Conservation (phyloP, 2,113 vertebrate genomes). For the Leptodactylus fuscus region DNA sequence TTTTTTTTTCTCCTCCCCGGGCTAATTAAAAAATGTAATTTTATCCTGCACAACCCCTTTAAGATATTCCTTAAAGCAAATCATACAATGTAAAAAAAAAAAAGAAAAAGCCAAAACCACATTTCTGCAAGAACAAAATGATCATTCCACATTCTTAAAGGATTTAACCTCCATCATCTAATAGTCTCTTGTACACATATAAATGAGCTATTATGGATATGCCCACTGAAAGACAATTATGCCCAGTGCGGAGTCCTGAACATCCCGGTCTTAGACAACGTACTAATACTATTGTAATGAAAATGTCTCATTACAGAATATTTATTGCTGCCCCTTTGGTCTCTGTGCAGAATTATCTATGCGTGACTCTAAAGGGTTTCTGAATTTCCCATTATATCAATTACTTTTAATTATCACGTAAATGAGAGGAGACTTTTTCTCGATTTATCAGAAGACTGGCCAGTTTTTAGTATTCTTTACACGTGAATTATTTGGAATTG, state of each 20-base stretch:
- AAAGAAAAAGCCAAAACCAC: too few species aligned
- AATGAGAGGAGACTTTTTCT: neutral
- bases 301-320: neutral
- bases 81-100: too few species aligned
- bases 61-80: too few species aligned
- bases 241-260: neutral
- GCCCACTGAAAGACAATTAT: neutral
- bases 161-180: neutral
- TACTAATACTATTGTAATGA: neutral
- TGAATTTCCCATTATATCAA: neutral
- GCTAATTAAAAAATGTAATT: too few species aligned
- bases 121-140: neutral
- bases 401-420: conserved; percentile 7
- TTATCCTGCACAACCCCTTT: too few species aligned
- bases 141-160: neutral
- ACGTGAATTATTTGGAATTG: neutral
- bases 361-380: neutral
- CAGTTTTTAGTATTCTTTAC: neutral
- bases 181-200: neutral
- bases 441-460: neutral
- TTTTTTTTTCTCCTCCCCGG: too few species aligned
- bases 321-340: conserved; percentile 5
- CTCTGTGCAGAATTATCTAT: neutral
- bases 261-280: neutral
- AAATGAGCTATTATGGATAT: neutral